Evolutionary conservation across 2,888 invertebrate species (phyloP).

Genomic region (Eilema griseolum): DNA sequence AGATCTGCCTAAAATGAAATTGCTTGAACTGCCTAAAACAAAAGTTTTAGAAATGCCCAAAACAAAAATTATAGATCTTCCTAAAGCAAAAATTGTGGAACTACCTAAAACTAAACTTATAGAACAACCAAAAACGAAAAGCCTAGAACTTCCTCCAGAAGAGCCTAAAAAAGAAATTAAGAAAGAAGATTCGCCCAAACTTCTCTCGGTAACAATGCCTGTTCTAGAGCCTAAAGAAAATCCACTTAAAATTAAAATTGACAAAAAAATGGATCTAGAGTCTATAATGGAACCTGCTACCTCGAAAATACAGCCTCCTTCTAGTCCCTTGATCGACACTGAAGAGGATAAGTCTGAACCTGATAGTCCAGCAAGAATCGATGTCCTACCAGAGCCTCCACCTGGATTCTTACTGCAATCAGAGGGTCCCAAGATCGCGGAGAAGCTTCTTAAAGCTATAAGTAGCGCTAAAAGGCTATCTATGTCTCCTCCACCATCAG

Average conservation of each 20-base stretch:
- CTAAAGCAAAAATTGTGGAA: conserved; percentile 21
- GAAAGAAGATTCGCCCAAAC: conserved; percentile 44
- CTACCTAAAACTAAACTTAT: conserved; percentile 29
- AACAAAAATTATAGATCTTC: conserved; percentile 13
- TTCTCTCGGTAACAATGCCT: conserved; percentile 30
- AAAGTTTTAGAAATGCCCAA: conserved; percentile 14
- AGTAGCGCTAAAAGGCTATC: conserved; percentile 86
- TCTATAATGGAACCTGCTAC: conserved; percentile 52
- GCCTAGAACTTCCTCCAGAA: conserved; percentile 27
- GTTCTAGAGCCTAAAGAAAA: conserved; percentile 44
- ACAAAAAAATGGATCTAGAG: conserved; percentile 54
- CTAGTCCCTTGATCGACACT: conserved; percentile 79
- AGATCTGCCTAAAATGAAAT: conserved; percentile 14
- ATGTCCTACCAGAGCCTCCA: conserved; percentile 82
- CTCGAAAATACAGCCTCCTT: conserved; percentile 69
- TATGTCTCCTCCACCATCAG: conserved; percentile 79
- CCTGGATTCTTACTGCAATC: conserved; percentile 81
- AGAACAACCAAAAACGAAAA: conserved; percentile 29
- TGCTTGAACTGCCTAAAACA: conserved; percentile 13
- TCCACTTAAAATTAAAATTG: conserved; percentile 49
- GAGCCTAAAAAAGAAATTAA: conserved; percentile 38
- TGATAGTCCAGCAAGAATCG: conserved; percentile 81
- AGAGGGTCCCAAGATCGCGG: conserved; percentile 88
- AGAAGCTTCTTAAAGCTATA: conserved; percentile 88
- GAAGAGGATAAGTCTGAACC: conserved; percentile 84